These are phyloP conservation scores for Platypus cylindrus DNA, from an alignment of 2,888 invertebrate genomes.

Conservation along the genomic window DNA sequence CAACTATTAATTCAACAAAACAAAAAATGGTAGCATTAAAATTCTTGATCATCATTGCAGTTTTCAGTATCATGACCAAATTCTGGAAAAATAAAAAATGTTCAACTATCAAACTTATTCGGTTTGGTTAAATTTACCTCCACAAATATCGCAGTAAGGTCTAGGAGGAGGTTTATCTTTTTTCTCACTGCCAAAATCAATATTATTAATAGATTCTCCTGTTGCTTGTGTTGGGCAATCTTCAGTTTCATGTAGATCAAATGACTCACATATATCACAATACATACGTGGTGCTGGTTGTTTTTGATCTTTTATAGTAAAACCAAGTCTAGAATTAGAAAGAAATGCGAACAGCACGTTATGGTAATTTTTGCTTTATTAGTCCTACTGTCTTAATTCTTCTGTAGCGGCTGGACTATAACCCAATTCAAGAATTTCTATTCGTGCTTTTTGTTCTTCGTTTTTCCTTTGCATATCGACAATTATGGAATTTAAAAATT, in stretches of 20 bases:
- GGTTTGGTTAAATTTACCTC: conserved; percentile 46
- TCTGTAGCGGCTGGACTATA: conserved; percentile 35
- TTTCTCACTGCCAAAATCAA: conserved; percentile 16
- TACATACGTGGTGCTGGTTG: conserved; percentile 64
- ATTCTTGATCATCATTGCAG: conserved; percentile 78
- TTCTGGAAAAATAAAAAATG: conserved; percentile 44
- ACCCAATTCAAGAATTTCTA: conserved; percentile 64
- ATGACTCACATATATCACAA: conserved; percentile 96
- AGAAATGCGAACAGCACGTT: neutral
- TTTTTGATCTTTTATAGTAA: conserved; percentile 14
- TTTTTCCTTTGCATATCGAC: conserved; percentile 92
- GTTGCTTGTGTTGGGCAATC: conserved; percentile 83
- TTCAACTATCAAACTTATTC: neutral
- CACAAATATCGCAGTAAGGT: conserved; percentile 87
- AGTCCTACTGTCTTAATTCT: conserved; percentile 36
- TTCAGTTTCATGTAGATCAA: conserved; percentile 94
- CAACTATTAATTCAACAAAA: conserved; percentile 5
- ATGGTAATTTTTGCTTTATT: neutral
- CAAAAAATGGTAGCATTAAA: conserved; percentile 35
- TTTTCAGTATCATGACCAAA: conserved; percentile 81
- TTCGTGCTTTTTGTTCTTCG: conserved; percentile 63
- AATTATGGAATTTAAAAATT: conserved; percentile 92
- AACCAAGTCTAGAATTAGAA: conserved; percentile 22
- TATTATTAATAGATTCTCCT: conserved; percentile 36
- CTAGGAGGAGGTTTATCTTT: conserved; percentile 40